phyloP scores from a whole-genome alignment of 2,888 invertebrate genomes.

The Byasa hedistus region DNA sequence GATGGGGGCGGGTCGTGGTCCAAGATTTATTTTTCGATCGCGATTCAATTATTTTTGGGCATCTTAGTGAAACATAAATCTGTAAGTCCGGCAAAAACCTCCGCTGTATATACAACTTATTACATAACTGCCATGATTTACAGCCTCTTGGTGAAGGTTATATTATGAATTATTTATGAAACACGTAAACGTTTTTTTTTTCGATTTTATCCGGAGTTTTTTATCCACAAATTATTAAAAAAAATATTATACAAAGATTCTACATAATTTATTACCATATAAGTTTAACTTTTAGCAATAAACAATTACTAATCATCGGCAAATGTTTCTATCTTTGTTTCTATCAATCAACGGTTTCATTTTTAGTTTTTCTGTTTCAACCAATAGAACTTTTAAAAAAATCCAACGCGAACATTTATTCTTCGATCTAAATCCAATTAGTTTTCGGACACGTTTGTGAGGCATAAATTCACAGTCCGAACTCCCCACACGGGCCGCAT shows the following conservation, averaged over 20 bases:
- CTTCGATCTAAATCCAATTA: conserved; percentile 75
- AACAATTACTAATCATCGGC: too few species aligned
- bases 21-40: conserved; percentile 69
- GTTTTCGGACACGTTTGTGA: conserved; percentile 71
- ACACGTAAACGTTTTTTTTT: not conserved
- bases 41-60: conserved; percentile 71
- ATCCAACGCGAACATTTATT: conserved; percentile 62
- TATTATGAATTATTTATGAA: conserved; percentile 16
- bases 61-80: conserved; percentile 67
- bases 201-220: too few species aligned
- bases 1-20: conserved; percentile 40
- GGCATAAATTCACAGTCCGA: conserved; percentile 54
- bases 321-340: too few species aligned
- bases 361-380: too few species aligned
- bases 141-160: conserved; percentile 12
- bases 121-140: conserved; percentile 23
- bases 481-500: conserved; percentile 16
- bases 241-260: too few species aligned
- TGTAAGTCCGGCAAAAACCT: conserved; percentile 23
- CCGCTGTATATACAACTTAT: conserved; percentile 15
- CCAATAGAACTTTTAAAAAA: conserved; percentile 6
- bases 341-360: too few species aligned
- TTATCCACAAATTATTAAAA: too few species aligned
- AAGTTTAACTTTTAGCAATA: too few species aligned
- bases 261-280: too few species aligned